Evolutionary conservation across 2,888 invertebrate species (phyloP).

Genomic region (Calameuta filiformis): DNA sequence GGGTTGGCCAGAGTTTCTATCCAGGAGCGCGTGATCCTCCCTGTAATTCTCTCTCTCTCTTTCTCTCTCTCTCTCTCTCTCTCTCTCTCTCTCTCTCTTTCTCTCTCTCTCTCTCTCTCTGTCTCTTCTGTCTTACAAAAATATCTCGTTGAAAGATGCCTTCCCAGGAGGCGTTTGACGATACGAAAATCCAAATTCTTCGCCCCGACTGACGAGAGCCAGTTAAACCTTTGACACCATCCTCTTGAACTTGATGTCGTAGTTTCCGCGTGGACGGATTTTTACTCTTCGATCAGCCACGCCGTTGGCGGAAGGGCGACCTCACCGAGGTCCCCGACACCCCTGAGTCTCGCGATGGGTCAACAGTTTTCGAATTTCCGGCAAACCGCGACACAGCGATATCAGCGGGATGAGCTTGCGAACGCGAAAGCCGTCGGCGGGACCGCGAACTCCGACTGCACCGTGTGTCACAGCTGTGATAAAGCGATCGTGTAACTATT

Average conservation of each 20-base stretch:
- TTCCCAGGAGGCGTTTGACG: not conserved
- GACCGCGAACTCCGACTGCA: slow-evolving; percentile 71
- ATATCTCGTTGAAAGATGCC: not conserved
- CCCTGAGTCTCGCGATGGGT: slow-evolving; percentile 65
- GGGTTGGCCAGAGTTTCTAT: not conserved
- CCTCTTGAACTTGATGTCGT: slow-evolving; percentile 22
- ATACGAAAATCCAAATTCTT: not conserved
- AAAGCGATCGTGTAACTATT: slow-evolving; percentile 87
- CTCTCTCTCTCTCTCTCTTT: not conserved
- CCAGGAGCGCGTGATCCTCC: not conserved
- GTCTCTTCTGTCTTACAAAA: not conserved
- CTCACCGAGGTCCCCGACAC: slow-evolving; percentile 71
- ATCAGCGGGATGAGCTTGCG: slow-evolving; percentile 1
- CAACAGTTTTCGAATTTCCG: slow-evolving; percentile 49
- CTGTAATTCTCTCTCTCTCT: not conserved
- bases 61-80: not conserved
- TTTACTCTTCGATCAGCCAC: slow-evolving; percentile 83
- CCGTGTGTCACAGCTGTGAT: slow-evolving; percentile 86
- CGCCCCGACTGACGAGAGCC: not conserved
- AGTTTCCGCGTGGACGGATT: slow-evolving; percentile 68
- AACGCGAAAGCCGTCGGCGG: slow-evolving; percentile 39
- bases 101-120: slow-evolving; percentile 1
- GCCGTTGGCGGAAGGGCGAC: slow-evolving; percentile 75
- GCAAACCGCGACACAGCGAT: slow-evolving; percentile 10
- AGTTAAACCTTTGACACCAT: slow-evolving; percentile 2